Base-by-base conservation (phyloP, 2,113 vertebrate genomes). In the Nothoprocta pentlandii region DNA sequence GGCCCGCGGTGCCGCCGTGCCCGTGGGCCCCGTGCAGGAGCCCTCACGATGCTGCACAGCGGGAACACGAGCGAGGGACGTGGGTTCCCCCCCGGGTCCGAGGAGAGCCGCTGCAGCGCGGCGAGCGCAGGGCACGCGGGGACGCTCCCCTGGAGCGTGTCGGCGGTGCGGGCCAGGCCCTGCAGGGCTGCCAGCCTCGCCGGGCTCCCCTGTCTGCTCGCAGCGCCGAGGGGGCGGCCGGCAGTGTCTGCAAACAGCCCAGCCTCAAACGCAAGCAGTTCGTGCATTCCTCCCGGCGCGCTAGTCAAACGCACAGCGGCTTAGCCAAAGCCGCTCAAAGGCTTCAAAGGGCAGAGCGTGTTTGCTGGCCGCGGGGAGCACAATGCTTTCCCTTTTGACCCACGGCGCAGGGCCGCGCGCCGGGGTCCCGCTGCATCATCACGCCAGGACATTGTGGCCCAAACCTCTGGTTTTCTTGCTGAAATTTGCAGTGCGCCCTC, bases 61-160 rank as follows among this genome's bases (percentile, higher is more conserved):
- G 85, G 96, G 97, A 94, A 76, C 86, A 90, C 73, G 92, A 94
- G 39, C 26, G 64, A 87, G 96, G 51, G 79, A 96, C 96, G 97
- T 90, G 89, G 85, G 92, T 78, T 51, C 95, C 95, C 94, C 96
- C 97, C 96, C 87, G 90, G 96, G 95, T 53, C 88, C 92, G 97
- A 98, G 97, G 95, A 97, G 97, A 87, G 67, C 93, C 94, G 97
- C 97, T 97, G 87, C 96, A 80, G 97, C 97, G 86, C 97, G 93
- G 0, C 5, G 36, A 81, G 56, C 42, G 51, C 51, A 8, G 51
- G 51, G 51, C 25, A 54, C 25, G 51, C 25, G 51, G 23, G 51
- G 51, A 26, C 12, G 25, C 51, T 51, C 12, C 13, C 26, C 26
- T 54, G 26, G 53, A 54, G 53, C 53, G 16, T 12, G 28, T 10